phyloP scores from a whole-genome alignment of 1,140 invertebrate genomes.

The Drosophila kohkoa region DNA sequence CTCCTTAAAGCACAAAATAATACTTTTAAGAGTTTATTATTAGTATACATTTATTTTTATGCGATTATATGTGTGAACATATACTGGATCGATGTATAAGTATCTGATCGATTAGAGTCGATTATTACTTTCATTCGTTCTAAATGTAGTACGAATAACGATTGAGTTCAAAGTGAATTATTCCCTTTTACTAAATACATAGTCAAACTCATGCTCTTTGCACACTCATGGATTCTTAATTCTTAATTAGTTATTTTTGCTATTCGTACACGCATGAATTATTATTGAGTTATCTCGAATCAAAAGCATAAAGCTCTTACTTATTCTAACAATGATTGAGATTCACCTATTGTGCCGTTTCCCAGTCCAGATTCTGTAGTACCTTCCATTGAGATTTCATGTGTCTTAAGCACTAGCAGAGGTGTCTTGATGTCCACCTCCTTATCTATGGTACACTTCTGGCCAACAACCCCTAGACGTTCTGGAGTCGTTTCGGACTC shows the following conservation, averaged over 20 bases:
- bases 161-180: too few relatives aligned
- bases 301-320: neutral
- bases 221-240: neutral
- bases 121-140: too few relatives aligned
- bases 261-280: neutral
- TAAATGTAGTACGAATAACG: too few relatives aligned
- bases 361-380: slow-evolving; percentile 43
- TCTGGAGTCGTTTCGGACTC: slow-evolving; percentile 30
- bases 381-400: slow-evolving; percentile 40
- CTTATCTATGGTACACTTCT: slow-evolving; percentile 58
- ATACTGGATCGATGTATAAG: too few relatives aligned
- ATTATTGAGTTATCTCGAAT: neutral
- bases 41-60: too few relatives aligned
- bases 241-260: neutral
- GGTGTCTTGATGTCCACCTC: slow-evolving; percentile 74
- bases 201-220: too few relatives aligned
- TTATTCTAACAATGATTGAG: slow-evolving; percentile 70
- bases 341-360: slow-evolving; percentile 61
- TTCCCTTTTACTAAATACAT: too few relatives aligned
- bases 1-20: too few relatives aligned
- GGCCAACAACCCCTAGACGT: neutral
- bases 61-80: too few relatives aligned
- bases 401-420: slow-evolving; percentile 61
- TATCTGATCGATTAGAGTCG: too few relatives aligned
- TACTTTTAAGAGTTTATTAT: too few relatives aligned